phyloP scores from a whole-genome alignment of 2,113 vertebrate species.

The Chloebia gouldiae region DNA sequence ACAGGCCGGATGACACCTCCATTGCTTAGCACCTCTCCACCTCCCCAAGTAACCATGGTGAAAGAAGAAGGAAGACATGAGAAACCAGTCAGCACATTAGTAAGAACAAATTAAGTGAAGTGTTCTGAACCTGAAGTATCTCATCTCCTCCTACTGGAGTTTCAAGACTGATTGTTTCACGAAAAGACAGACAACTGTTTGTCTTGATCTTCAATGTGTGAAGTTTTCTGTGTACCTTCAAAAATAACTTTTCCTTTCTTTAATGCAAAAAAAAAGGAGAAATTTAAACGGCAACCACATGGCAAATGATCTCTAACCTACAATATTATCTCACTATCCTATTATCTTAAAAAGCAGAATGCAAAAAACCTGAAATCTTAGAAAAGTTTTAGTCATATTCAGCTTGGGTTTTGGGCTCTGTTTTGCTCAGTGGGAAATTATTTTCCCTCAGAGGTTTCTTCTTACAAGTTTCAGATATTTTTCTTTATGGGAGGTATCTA shows the following conservation, averaged over 20 bases:
- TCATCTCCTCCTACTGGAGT: constrained; percentile 24
- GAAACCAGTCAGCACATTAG: constrained; percentile 61
- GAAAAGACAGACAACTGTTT: neutral
- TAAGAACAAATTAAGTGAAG: constrained; percentile 63
- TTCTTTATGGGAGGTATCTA: neutral
- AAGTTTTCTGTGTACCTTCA: neutral
- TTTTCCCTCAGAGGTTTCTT: neutral
- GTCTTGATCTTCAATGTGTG: neutral
- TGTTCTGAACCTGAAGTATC: constrained; percentile 43
- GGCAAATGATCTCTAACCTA: neutral
- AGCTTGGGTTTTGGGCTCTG: neutral
- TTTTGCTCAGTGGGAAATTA: neutral
- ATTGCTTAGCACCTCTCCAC: constrained; percentile 75
- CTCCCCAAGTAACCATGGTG: constrained; percentile 69
- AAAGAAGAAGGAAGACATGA: constrained; percentile 66
- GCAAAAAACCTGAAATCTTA: neutral
- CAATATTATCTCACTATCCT: neutral
- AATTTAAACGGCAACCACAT: neutral
- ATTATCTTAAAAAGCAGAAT: neutral
- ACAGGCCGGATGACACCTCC: constrained; percentile 77
- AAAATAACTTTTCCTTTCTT: neutral
- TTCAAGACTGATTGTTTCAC: constrained; percentile 34
- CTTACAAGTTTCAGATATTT: neutral
- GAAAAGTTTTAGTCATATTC: neutral
- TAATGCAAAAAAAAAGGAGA: neutral